Conservation (phyloP, 1,140 invertebrate species). For the Pomacea maculata region DNA sequence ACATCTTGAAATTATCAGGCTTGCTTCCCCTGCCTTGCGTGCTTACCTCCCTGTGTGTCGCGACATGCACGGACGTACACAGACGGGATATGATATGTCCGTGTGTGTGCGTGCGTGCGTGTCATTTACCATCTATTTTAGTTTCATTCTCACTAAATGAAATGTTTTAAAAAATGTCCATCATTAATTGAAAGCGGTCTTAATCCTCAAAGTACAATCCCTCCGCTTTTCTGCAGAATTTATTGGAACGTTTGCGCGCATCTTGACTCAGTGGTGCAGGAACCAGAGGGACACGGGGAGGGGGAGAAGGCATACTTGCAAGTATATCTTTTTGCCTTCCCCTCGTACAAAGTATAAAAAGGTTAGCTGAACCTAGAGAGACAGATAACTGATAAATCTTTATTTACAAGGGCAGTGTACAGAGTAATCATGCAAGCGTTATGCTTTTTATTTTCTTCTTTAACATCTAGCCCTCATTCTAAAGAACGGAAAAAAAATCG, state of each 20-base stretch:
- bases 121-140: not conserved
- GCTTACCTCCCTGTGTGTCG: not conserved
- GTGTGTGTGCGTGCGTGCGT: conserved; percentile 12
- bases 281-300: not conserved
- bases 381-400: not conserved
- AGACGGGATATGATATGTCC: not conserved
- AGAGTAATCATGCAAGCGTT: no score
- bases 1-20: no score
- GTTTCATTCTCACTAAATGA: not conserved
- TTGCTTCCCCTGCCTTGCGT: no score
- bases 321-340: not conserved
- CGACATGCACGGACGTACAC: not conserved
- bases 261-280: no score
- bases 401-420: no score
- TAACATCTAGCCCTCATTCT: not conserved
- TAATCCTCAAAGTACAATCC: not conserved
- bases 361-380: not conserved
- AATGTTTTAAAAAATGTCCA: not conserved
- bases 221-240: not conserved
- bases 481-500: not conserved
- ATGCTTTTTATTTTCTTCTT: no score
- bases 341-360: not conserved
- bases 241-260: not conserved
- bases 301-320: not conserved
- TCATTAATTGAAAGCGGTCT: not conserved